phyloP scores from a whole-genome alignment of 2,797 vertebrate genomes.

The Paguma larvata region DNA sequence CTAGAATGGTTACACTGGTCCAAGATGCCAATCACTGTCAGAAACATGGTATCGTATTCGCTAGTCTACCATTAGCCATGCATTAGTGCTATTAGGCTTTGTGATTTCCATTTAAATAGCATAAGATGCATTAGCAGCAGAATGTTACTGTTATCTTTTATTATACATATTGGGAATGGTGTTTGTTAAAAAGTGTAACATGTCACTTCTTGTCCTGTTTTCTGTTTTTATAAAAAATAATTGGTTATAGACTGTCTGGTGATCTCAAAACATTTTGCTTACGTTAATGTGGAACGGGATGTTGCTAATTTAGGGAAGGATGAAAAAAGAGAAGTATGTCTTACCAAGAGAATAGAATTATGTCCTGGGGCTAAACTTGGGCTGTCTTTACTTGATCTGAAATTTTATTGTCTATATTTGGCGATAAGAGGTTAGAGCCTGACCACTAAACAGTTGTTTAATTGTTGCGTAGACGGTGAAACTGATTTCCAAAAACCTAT shows the following conservation, averaged over 20 bases:
- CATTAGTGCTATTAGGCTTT: not conserved
- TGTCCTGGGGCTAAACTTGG: not conserved
- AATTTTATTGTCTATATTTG: not conserved
- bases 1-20: not conserved
- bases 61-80: not conserved
- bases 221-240: not conserved
- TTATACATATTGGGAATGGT: not conserved
- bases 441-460: not conserved
- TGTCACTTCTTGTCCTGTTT: not conserved
- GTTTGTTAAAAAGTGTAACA: constrained; percentile 23
- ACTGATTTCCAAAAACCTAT: not conserved
- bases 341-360: not conserved
- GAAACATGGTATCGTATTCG: not conserved
- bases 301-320: not conserved
- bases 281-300: not conserved
- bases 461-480: not conserved
- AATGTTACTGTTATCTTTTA: constrained; percentile 3
- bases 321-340: not conserved
- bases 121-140: not conserved
- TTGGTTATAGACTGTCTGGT: not conserved
- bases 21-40: not conserved
- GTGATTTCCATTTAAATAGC: constrained; percentile 18
- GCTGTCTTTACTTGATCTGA: not conserved
- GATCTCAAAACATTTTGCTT: not conserved
- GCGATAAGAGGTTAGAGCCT: not conserved